These are phyloP conservation scores for Taenioides sp. DNA, from an alignment of 2,797 vertebrate species.

Conservation along the genomic window DNA sequence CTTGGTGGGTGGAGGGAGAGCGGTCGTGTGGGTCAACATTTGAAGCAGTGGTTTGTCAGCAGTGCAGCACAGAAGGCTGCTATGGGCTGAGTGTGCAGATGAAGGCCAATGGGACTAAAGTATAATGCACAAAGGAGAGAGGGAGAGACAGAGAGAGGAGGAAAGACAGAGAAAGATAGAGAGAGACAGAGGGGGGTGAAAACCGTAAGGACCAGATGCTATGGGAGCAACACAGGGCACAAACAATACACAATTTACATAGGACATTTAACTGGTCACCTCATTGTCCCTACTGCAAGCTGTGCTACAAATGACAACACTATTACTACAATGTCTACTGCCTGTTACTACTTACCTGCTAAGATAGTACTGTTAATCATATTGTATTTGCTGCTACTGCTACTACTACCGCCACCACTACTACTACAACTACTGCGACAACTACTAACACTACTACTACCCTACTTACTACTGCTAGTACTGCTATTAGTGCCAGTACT, in stretches of 20 bases:
- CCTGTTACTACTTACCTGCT: background rate
- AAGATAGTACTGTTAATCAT: no score
- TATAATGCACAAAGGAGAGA: slow-evolving; percentile 47
- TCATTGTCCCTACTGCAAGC: background rate
- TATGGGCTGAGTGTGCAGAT: slow-evolving; percentile 63
- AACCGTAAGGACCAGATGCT: slow-evolving; percentile 48
- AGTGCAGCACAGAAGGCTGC: slow-evolving; percentile 36
- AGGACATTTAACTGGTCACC: slow-evolving; percentile 11
- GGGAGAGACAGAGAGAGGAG: slow-evolving; percentile 49
- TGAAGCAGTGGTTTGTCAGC: slow-evolving; percentile 63
- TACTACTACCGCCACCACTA: no score
- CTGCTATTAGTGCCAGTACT: no score
- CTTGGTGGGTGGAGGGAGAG: slow-evolving; percentile 49
- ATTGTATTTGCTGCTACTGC: no score
- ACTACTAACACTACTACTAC: no score
- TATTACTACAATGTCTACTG: no score
- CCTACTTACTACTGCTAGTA: no score
- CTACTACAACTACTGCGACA: no score
- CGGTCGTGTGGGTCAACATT: slow-evolving; percentile 50
- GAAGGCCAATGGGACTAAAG: slow-evolving; percentile 47
- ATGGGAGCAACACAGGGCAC: slow-evolving; percentile 4
- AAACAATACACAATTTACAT: slow-evolving; percentile 1
- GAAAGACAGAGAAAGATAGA: slow-evolving; percentile 47
- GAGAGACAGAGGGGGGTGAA: slow-evolving; percentile 44
- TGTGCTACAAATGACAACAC: background rate